Conservation (phyloP, 2,113 vertebrate species). For the Caracal caracal region DNA sequence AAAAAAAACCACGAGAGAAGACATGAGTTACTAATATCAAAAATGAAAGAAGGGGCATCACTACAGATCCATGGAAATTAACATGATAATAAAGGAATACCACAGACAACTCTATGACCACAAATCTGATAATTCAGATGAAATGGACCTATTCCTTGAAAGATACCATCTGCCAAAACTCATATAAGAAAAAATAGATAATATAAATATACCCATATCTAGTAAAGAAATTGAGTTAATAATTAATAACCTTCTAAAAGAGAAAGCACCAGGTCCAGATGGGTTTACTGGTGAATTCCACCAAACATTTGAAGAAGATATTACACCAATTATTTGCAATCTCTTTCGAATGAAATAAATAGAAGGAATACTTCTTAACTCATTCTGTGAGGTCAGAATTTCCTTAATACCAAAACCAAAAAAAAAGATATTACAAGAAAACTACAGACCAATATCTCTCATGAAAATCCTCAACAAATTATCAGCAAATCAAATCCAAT, state of each 20-base stretch:
- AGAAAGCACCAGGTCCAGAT: not conserved
- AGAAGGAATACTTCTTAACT: not conserved
- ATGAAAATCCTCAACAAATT: not conserved
- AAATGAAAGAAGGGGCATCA: not conserved
- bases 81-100: not conserved
- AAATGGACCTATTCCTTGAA: not conserved
- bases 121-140: not conserved
- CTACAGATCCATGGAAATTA: not conserved
- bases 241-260: not conserved
- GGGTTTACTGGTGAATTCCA: not conserved
- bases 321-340: not conserved
- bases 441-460: not conserved
- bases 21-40: not conserved
- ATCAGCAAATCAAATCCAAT: not conserved
- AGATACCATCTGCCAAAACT: not conserved
- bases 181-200: not conserved
- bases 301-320: not conserved
- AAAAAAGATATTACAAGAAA: not conserved
- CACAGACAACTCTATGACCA: not conserved
- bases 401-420: too few species aligned
- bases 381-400: too few species aligned
- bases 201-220: not conserved
- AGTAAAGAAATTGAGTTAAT: not conserved
- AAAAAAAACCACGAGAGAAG: too few species aligned
- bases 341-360: not conserved